Evolutionary conservation across 2,113 vertebrate genomes (phyloP).

Genomic region (Tetrao urogallus): DNA sequence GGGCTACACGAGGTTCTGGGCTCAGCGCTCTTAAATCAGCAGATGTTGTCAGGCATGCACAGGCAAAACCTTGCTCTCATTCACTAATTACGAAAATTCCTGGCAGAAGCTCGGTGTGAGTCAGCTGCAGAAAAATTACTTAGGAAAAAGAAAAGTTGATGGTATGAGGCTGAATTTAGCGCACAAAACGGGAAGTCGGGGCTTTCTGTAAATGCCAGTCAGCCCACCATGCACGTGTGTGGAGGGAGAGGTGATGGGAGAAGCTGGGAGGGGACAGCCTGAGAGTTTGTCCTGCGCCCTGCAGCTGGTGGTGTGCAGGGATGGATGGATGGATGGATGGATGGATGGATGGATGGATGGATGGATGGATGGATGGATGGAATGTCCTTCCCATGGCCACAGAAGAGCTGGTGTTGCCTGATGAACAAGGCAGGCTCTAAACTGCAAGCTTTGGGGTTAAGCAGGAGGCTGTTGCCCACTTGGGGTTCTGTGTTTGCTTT

Average conservation of each 20-base stretch:
- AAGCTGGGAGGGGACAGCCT: background rate
- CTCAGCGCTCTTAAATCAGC: slow-evolving; percentile 47
- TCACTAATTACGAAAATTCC: slow-evolving; percentile 79
- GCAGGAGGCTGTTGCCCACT: background rate
- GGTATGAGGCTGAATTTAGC: slow-evolving; percentile 56
- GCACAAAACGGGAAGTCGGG: background rate
- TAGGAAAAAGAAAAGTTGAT: slow-evolving; percentile 30
- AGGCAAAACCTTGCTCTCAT: slow-evolving; percentile 71
- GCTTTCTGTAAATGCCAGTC: slow-evolving; percentile 3
- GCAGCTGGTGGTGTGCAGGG: background rate
- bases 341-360: background rate
- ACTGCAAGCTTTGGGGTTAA: background rate
- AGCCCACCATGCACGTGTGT: background rate
- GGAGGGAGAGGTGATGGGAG: background rate
- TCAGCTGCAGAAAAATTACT: slow-evolving; percentile 74
- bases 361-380: background rate
- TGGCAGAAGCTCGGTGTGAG: slow-evolving; percentile 73
- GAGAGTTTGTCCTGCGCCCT: background rate
- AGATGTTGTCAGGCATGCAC: slow-evolving; percentile 74
- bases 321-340: background rate
- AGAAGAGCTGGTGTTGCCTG: background rate
- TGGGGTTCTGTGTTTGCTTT: background rate
- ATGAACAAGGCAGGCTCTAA: background rate
- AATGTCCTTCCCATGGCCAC: background rate
- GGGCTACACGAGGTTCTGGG: slow-evolving; percentile 8